Base-by-base conservation (phyloP, 1,140 invertebrate species). In the Paraescarpia echinospica region DNA sequence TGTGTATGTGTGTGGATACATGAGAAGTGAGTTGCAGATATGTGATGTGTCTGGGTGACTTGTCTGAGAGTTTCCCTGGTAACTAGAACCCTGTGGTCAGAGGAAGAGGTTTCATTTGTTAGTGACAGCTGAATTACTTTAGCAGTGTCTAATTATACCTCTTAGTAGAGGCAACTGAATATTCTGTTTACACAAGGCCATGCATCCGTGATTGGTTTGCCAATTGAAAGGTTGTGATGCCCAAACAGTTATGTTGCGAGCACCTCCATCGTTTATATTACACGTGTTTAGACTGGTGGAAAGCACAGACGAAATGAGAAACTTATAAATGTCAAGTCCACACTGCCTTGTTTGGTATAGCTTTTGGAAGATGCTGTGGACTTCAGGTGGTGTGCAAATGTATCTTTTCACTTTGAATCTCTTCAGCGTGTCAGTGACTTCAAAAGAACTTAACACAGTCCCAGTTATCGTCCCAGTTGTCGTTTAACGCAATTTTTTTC, bases 31-130 rank as follows among this genome's bases (percentile, higher is more conserved):
- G 12, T 77, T 1, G 59, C 18, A 27, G 59, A 77, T 14, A 18
- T 31, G 1, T 77, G 59, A 22, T 22, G 27, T 77, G 59, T 18
- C 59, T 77, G 59, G 59, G 41, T 27, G 59, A 27, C 4, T 12
- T 6, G 2, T 77, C 59, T 77, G 0, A 2, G 14, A 77, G 59
- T 12, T 77, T 77, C 22, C 59, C 59, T 4, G 14, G 59, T 77
- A 77, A 77, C 59, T 0, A 77, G 59, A 77, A 14, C 59, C 12
- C 27, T 77, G 4, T 31, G 59, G 59, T 77, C 59, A 77, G 59
- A 77, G 59, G 59, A 77, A 77, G 59, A 77, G 59, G 59, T 31
- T 77, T 77, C 59, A 77, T 77, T 77, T 77, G 59, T 77, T 77
- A 77, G 59, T 18, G 22, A 77, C 59, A 77, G 59, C 59, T 77